These are phyloP conservation scores for Oncorhynchus nerka DNA, from an alignment of 2,113 vertebrate species.

Conservation along the genomic window DNA sequence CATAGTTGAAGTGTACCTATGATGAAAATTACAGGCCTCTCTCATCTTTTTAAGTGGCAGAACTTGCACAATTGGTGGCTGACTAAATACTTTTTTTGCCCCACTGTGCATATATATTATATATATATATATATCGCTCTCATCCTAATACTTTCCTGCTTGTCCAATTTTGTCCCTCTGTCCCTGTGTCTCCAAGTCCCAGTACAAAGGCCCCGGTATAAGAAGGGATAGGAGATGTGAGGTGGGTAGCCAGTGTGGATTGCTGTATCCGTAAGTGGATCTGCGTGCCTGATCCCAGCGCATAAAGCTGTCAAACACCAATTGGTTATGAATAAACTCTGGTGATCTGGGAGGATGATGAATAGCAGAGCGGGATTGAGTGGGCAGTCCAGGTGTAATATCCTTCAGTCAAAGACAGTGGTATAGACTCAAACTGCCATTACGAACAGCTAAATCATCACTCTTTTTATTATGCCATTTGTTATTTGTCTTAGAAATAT, in stretches of 20 bases:
- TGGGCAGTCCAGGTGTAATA: not conserved
- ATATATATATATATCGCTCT: not conserved
- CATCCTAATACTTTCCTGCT: not conserved
- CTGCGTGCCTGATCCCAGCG: slow-evolving; percentile 36
- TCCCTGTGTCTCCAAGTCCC: not conserved
- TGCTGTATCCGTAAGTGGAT: slow-evolving; percentile 47
- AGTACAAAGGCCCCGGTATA: not conserved
- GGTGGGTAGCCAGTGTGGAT: slow-evolving; percentile 39
- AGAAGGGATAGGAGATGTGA: slow-evolving; percentile 19
- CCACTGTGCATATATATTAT: no score
- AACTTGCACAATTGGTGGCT: no score
- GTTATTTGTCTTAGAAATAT: not conserved
- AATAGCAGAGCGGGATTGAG: slow-evolving; percentile 13
- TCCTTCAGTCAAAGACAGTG: not conserved
- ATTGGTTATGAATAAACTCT: slow-evolving; percentile 35
- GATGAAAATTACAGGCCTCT: no score
- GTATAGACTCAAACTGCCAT: not conserved
- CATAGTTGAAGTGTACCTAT: no score
- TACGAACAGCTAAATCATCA: not conserved
- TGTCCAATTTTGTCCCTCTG: not conserved
- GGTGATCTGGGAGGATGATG: slow-evolving; percentile 17
- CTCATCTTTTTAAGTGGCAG: no score
- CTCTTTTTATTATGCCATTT: not conserved
- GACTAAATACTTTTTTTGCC: no score
- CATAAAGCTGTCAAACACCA: slow-evolving; percentile 53